Conservation (phyloP, 2,888 invertebrate genomes). For the Arrhopalites spinosus region DNA sequence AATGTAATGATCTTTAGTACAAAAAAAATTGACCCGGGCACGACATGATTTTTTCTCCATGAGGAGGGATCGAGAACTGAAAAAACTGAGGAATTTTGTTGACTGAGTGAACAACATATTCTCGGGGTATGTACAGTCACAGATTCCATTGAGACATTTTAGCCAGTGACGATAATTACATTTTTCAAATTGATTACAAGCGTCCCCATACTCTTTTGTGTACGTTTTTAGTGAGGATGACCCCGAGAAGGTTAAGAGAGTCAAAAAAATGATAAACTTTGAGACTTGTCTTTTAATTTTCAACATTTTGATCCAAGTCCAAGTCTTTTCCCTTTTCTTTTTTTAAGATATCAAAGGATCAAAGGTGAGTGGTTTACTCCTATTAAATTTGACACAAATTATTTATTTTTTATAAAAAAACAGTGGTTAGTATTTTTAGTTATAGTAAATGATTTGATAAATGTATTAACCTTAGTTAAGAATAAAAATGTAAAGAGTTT, state of each 20-base stretch:
- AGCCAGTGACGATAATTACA: constrained; percentile 32
- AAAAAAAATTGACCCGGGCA: background rate
- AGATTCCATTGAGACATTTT: constrained; percentile 1
- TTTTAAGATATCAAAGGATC: no score
- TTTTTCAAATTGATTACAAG: constrained; percentile 25
- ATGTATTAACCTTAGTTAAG: no score
- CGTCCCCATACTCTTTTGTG: constrained; percentile 24
- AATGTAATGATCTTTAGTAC: background rate
- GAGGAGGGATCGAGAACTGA: constrained; percentile 13
- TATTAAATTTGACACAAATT: no score
- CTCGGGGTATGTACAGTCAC: constrained; percentile 3
- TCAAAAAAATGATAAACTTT: background rate
- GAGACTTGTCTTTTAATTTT: background rate
- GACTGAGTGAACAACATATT: constrained; percentile 11
- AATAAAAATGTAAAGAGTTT: no score
- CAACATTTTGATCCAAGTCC: no score
- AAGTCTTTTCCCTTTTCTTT: no score
- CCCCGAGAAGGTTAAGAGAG: background rate
- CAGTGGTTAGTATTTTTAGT: no score
- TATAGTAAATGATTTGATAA: no score
- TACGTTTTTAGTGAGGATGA: constrained; percentile 1
- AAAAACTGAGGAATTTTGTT: constrained; percentile 18
- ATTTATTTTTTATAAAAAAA: no score
- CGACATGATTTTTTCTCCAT: constrained; percentile 30
- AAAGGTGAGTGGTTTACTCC: no score